Base-by-base conservation (phyloP, 2,113 vertebrate genomes). In the Haemorhous mexicanus region DNA sequence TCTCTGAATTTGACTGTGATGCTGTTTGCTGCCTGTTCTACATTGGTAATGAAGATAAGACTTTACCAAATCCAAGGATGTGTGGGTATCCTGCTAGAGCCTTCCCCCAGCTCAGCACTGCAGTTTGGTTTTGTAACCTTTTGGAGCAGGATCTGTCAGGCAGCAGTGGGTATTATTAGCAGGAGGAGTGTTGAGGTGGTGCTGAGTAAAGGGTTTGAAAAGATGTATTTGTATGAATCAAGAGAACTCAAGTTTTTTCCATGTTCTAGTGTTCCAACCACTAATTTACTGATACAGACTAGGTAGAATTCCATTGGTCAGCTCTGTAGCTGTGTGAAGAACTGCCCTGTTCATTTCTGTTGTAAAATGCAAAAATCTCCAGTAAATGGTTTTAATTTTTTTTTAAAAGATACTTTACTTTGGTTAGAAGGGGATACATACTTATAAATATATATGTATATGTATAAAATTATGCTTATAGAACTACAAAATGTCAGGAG, bases 21-120 rank as follows among this genome's bases (percentile, higher is more conserved):
- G 75, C 70, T 94, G 44, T 90, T 79, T 76, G 49, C 58, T 90
- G 58, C 75, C 53, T 83, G 32, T 62, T 80, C 26, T 53, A 69
- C 37, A 49, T 2, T 46, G 74, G 22, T 56, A 64, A 44, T 8
- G 33, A 73, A 82, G 58, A 18, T 62, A 30, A 63, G 70, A 21
- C 47, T 39, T 61, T 17, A 46, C 13, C 52, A 67, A 18, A 44
- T 43, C 41, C 47, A 47, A 27, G 30, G 55, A 15, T 1, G 0
- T 81, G 37, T 91, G 84, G 49, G 18, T 72, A 23, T 78, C 52
- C 63, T 56, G 20, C n/a, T 53, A 32, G 37, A 30, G 41, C 50
- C 53, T 78, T 87, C 46, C 53, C 41, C 24, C 67, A 49, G 0
- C 44, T 64, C 35, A 46, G 0, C 20, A 2, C 15, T 69, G 77